Evolutionary conservation across 2,797 vertebrate genomes (phyloP).

Genomic region (Molothrus ater): DNA sequence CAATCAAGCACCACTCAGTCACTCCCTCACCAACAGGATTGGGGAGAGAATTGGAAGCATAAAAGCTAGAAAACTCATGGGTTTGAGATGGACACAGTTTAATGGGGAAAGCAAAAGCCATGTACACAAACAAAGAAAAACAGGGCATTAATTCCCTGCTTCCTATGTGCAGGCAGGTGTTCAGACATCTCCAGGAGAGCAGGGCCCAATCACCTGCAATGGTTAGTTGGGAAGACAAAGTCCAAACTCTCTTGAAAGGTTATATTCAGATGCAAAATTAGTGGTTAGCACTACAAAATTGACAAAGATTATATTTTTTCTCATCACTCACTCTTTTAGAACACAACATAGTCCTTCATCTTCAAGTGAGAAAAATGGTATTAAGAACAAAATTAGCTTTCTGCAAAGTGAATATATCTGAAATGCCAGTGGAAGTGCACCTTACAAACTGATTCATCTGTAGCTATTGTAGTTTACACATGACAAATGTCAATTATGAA

Average conservation of each 20-base stretch:
- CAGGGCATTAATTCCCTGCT: not conserved
- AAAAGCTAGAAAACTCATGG: not conserved
- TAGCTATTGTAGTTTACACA: not conserved
- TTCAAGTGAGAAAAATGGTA: not conserved
- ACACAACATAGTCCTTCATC: not conserved
- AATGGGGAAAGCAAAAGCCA: not conserved
- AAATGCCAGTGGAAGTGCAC: not conserved
- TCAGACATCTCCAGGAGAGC: not conserved
- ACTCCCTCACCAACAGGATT: not conserved
- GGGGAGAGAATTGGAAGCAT: not conserved
- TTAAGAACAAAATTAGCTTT: not conserved
- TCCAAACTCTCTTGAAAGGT: not conserved
- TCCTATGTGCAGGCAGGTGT: not conserved
- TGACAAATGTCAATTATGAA: not conserved
- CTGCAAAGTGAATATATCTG: not conserved
- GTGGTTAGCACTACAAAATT: not conserved
- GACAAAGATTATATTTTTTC: not conserved
- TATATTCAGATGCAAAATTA: not conserved
- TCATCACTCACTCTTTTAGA: not conserved
- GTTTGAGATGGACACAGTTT: not conserved
- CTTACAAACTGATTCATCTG: not conserved
- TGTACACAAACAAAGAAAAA: not conserved
- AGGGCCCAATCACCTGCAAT: rapidly evolving
- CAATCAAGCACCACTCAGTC: not conserved
- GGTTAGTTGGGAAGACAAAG: not conserved